Evolutionary conservation across 2,113 vertebrate genomes (phyloP), one percentile per base, ranked within the genome.

Genomic region (Gnathonemus longibarbis): DNA sequence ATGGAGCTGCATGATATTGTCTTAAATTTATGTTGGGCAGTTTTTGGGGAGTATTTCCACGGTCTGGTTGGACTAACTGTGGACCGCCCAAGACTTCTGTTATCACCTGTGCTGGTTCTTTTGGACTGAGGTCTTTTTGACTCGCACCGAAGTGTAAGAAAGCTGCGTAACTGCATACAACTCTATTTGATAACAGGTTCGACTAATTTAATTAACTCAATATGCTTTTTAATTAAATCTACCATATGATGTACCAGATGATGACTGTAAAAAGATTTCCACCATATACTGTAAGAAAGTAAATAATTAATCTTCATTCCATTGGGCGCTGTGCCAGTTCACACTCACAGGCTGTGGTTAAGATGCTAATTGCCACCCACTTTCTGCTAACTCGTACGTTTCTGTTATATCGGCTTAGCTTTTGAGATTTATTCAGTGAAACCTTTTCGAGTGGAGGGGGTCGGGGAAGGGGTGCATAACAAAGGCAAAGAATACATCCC

Each of bases 301-400:
- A 35, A 80, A 80, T 80, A 80, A 80, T 80, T 80, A 80, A 80
- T 80, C 35, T 19, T 19, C 31, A 42, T 80, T 15, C 74, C 74
- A 8, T 19, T 42, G 74, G 74, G 35, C 42, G 13, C 74, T 42
- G 74, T 80, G 31, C 35, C 74, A 80, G 74, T 80, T 80, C 31
- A 80, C 74, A 80, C 74, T 80, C 74, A 42, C 74, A 80, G 74
- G 15, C 31, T 80, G 35, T 42, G 74, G 74, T 80, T 80, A 80
- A 80, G 35, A 74, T 31, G 66, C n/a, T 74, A 74, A 80, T 80
- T 80, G 74, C 35, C 74, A 80, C 74, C 74, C 74, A 80, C 74
- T 39, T 39, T 80, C 74, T 19, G 35, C 35, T 39, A 42, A 80
- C 74, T 42, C 74, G 35, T 80, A 80, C 74, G 35, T 80, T 80